Evolutionary conservation across 2,888 invertebrate genomes (phyloP).

Genomic region (Agrenia bidenticulata): DNA sequence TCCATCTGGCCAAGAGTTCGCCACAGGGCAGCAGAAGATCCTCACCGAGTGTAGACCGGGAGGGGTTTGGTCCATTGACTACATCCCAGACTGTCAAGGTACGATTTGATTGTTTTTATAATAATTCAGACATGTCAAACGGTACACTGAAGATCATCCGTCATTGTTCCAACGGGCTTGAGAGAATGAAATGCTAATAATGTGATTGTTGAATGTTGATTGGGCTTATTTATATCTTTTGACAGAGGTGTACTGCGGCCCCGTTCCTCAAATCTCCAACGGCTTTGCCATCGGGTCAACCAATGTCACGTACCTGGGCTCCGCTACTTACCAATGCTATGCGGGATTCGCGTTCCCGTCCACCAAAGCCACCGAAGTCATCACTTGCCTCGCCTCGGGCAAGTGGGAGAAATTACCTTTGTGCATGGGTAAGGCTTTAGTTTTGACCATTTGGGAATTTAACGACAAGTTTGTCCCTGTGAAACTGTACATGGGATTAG

Average conservation of each 20-base stretch:
- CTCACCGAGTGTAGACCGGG: slow-evolving; percentile 83
- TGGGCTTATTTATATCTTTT: slow-evolving; percentile 7
- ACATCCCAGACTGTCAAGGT: slow-evolving; percentile 92
- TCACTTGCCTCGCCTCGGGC: slow-evolving; percentile 85
- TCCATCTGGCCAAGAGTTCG: slow-evolving; percentile 89
- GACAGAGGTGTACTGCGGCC: slow-evolving; percentile 88
- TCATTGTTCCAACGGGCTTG: neutral
- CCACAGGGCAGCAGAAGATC: slow-evolving; percentile 80
- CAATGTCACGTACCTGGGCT: slow-evolving; percentile 89
- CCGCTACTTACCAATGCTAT: slow-evolving; percentile 94
- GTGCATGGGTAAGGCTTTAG: slow-evolving; percentile 72
- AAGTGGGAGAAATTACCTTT: slow-evolving; percentile 90
- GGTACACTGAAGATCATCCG: neutral
- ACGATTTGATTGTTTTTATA: slow-evolving; percentile 32
- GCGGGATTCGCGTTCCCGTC: slow-evolving; percentile 93
- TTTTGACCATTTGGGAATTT: too few relatives aligned
- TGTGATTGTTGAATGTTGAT: neutral
- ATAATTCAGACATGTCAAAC: neutral
- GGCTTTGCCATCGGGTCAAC: slow-evolving; percentile 94
- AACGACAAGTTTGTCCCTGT: neutral
- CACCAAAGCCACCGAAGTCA: slow-evolving; percentile 80
- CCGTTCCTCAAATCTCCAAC: slow-evolving; percentile 96
- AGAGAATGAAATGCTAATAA: neutral
- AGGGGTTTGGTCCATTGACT: slow-evolving; percentile 88
- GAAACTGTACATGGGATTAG: too few relatives aligned